Conservation (phyloP, 2,113 vertebrate species). For the Paraplagusia blochii region DNA sequence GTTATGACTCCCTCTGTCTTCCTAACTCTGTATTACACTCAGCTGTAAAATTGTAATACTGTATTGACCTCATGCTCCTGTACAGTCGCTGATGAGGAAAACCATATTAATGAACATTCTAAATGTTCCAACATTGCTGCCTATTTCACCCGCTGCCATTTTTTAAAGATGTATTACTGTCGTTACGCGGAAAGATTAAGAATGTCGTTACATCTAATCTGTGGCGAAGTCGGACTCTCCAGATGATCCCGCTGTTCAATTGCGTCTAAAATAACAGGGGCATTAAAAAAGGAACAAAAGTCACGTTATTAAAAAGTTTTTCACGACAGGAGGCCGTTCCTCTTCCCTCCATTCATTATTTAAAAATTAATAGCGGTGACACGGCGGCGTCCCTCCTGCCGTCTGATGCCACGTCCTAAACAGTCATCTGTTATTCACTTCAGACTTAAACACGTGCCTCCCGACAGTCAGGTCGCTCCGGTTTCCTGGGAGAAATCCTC, state of each 20-base stretch:
- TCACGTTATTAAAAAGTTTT: background rate
- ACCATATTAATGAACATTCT: no score
- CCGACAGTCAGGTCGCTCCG: slow-evolving; percentile 8
- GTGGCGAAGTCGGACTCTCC: background rate
- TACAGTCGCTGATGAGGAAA: no score
- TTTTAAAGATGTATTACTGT: no score
- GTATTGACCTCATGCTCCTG: no score
- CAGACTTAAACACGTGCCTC: background rate
- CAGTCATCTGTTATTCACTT: background rate
- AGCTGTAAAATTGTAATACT: no score
- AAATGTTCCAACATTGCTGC: no score
- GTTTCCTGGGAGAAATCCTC: slow-evolving; percentile 53
- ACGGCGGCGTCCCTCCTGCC: background rate
- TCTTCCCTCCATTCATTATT: background rate
- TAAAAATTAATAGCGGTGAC: background rate
- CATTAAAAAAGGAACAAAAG: background rate
- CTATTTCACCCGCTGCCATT: no score
- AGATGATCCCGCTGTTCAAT: background rate
- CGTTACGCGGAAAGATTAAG: background rate
- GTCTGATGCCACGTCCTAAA: slow-evolving; percentile 7
- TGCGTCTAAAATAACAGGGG: background rate
- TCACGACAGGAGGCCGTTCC: background rate
- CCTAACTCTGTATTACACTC: no score
- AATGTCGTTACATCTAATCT: slow-evolving; percentile 9
- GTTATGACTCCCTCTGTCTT: no score